Percentiles rank a stretch among this genome's conserved stretches.
Evolutionary conservation across 2,797 vertebrate genomes (phyloP).

Genomic region (Hybognathus amarus): DNA sequence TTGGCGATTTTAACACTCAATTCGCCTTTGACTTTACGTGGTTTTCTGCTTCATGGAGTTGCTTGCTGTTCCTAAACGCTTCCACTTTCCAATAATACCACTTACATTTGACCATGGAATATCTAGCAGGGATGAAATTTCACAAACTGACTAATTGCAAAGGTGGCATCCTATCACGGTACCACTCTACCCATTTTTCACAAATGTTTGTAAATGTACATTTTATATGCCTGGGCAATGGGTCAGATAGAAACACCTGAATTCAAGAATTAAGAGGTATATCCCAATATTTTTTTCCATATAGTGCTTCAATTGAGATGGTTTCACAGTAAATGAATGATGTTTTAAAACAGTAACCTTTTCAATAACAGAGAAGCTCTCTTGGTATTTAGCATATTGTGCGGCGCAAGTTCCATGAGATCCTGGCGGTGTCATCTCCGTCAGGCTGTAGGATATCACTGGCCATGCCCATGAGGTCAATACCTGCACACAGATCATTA

Average conservation of each 20-base stretch:
- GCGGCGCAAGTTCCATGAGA: slow-evolving; percentile 78
- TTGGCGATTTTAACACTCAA: too few relatives aligned
- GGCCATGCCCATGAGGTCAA: slow-evolving; percentile 84
- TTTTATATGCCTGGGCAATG: too few relatives aligned
- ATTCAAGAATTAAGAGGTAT: background rate
- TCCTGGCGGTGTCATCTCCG: slow-evolving; percentile 80
- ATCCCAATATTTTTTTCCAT: background rate
- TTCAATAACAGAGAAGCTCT: slow-evolving; percentile 87
- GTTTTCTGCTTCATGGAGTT: background rate
- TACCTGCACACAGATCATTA: slow-evolving; percentile 71
- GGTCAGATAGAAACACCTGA: background rate
- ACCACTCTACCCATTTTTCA: too few relatives aligned
- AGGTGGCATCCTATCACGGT: too few relatives aligned
- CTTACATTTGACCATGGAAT: too few relatives aligned
- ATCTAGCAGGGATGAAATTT: too few relatives aligned
- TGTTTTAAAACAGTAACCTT: slow-evolving; percentile 72
- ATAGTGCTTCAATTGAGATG: background rate
- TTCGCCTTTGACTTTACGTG: background rate
- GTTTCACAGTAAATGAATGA: background rate
- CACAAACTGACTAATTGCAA: too few relatives aligned
- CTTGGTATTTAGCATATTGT: slow-evolving; percentile 78
- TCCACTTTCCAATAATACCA: background rate
- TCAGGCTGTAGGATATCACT: slow-evolving; percentile 68
- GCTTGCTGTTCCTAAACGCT: too few relatives aligned
- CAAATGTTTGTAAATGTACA: too few relatives aligned